phyloP scores from a whole-genome alignment of 2,797 vertebrate genomes.

The Sciaenops ocellatus region DNA sequence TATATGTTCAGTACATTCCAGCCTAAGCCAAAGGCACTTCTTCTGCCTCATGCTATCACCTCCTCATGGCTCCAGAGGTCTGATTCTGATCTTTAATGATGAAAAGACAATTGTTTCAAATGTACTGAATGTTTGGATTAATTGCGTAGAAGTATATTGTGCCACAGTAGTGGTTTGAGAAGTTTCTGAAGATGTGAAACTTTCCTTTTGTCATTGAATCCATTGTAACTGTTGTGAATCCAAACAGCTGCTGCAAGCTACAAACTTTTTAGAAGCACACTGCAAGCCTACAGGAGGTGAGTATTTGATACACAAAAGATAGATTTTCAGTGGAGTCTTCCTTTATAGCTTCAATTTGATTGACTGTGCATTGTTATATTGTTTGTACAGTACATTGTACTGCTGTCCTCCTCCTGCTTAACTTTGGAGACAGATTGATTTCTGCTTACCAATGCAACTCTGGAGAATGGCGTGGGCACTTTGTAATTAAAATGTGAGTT shows the following conservation, averaged over 20 bases:
- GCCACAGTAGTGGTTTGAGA: neutral
- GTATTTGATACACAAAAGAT: neutral
- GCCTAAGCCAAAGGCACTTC: neutral
- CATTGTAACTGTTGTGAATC: neutral
- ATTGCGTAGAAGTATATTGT: neutral
- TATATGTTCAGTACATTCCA: neutral
- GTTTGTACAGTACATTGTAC: slow-evolving; percentile 5
- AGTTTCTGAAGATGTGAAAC: neutral
- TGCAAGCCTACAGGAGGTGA: neutral
- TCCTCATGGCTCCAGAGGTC: neutral
- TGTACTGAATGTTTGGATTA: neutral
- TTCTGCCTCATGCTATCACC: neutral
- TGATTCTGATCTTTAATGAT: neutral
- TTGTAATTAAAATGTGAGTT: slow-evolving; percentile 63
- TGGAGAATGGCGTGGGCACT: slow-evolving; percentile 2
- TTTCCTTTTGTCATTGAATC: neutral
- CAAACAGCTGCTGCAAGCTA: neutral
- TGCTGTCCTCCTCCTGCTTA: slow-evolving; percentile 23
- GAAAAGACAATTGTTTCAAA: neutral
- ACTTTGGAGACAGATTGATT: slow-evolving; percentile 28
- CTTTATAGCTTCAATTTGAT: slow-evolving; percentile 9
- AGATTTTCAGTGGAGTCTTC: neutral
- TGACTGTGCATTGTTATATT: slow-evolving; percentile 16
- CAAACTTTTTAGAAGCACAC: neutral
- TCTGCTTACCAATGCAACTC: slow-evolving; percentile 57